These are phyloP conservation scores for Desoria tigrina DNA, from an alignment of 2,888 invertebrate genomes.

Conservation along the genomic window DNA sequence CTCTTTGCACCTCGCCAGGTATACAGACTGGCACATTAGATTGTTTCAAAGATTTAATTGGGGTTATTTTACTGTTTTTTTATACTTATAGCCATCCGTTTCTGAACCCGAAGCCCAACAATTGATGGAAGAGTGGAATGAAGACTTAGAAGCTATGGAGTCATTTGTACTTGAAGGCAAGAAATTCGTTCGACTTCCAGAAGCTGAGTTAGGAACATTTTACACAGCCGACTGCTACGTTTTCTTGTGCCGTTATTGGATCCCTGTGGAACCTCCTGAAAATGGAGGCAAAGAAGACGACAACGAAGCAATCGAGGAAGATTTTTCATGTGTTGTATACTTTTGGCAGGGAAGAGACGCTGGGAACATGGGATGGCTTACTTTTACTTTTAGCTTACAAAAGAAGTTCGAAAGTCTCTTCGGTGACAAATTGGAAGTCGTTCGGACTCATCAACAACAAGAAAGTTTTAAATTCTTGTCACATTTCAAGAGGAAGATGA, in stretches of 20 bases:
- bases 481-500: constrained; percentile 91
- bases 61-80: too few relatives aligned
- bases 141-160: constrained; percentile 97
- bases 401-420: constrained; percentile 88
- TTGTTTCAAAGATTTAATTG: too few relatives aligned
- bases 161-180: constrained; percentile 86
- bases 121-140: constrained; percentile 94
- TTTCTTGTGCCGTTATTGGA: constrained; percentile 93
- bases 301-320: constrained; percentile 64
- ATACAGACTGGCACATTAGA: too few relatives aligned
- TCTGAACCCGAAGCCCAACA: constrained; percentile 78
- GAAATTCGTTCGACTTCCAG: constrained; percentile 95
- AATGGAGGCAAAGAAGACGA: constrained; percentile 58
- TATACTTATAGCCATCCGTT: constrained; percentile 85
- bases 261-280: constrained; percentile 66
- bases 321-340: constrained; percentile 94
- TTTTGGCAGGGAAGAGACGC: constrained; percentile 96
- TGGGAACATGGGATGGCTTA: constrained; percentile 99
- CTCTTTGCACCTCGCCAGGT: constrained; percentile 84
- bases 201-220: constrained; percentile 87
- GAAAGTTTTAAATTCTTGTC: constrained; percentile 98
- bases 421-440: constrained; percentile 87
- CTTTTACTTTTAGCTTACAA: constrained; percentile 86
- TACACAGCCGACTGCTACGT: constrained; percentile 96
- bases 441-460: constrained; percentile 96